Conservation (phyloP, 1,140 invertebrate species). For the Diachasma alloeum region DNA sequence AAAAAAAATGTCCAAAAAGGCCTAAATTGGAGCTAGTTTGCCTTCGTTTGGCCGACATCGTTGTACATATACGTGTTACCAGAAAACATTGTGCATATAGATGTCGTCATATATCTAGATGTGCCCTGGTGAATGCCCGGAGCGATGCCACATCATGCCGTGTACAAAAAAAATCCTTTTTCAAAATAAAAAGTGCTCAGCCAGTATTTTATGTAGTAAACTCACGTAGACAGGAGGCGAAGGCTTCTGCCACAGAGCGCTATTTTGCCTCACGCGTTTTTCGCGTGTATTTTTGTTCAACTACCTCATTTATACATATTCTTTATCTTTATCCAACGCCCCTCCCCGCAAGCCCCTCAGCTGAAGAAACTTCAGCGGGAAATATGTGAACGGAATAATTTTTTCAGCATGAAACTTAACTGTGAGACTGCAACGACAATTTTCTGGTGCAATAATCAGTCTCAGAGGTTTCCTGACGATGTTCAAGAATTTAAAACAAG, state of each 20-base stretch:
- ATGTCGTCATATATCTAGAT: not conserved
- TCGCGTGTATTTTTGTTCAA: not conserved
- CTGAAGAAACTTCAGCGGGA: not conserved
- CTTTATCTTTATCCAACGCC: not conserved
- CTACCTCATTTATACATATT: constrained; percentile 1
- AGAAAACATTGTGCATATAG: not conserved
- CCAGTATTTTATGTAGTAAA: constrained; percentile 18
- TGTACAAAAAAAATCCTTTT: not conserved
- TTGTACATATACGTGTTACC: not conserved
- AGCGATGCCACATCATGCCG: not conserved
- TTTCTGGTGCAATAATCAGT: not conserved
- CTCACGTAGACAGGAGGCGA: constrained; percentile 8
- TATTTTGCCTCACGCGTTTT: not conserved
- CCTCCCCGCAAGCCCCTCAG: not conserved
- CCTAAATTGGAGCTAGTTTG: not conserved
- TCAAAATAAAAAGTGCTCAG: not conserved
- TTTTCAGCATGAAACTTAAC: not conserved
- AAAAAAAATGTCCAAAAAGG: not conserved
- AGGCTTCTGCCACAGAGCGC: not conserved
- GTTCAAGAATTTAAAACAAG: not conserved
- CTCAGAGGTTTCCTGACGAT: not conserved
- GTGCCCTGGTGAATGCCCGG: not conserved
- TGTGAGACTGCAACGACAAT: not conserved
- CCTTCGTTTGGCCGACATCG: not conserved
- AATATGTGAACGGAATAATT: constrained; percentile 28